These are phyloP conservation scores for Zelleria hepariella DNA, from an alignment of 2,888 invertebrate species.

Conservation along the genomic window DNA sequence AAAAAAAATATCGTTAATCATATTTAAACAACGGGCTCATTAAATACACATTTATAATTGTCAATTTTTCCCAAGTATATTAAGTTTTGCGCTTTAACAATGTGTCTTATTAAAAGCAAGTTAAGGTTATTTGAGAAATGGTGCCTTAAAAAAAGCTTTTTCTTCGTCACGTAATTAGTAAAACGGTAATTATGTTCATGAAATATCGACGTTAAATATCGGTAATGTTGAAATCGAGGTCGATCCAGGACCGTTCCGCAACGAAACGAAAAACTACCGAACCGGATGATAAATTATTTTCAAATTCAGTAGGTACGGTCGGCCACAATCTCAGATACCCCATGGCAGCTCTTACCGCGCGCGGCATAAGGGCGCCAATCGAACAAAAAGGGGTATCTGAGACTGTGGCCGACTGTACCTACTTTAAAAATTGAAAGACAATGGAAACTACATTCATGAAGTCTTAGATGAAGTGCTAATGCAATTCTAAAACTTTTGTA, in stretches of 20 bases:
- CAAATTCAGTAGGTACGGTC: neutral
- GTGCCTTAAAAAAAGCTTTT: neutral
- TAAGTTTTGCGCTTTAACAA: conserved; percentile 7
- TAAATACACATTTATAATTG: conserved; percentile 63
- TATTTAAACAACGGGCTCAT: conserved; percentile 56
- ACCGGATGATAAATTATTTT: neutral
- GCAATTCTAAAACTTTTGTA: no score
- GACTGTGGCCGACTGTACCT: no score
- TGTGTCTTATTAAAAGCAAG: neutral
- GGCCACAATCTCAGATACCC: no score
- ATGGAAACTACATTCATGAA: neutral
- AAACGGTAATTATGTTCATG: neutral
- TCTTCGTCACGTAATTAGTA: neutral
- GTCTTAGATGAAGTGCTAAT: neutral
- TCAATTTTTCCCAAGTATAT: conserved; percentile 36
- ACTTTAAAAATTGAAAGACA: neutral
- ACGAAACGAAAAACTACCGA: neutral
- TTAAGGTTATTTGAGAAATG: neutral
- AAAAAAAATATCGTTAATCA: conserved; percentile 46
- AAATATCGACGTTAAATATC: neutral
- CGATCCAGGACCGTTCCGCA: neutral
- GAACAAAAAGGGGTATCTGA: no score
- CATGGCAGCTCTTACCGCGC: no score
- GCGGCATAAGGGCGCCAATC: no score
- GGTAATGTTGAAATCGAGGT: neutral